These are phyloP conservation scores for Caenorhabditis sp. DNA, from an alignment of 2,888 invertebrate genomes.

Conservation along the genomic window DNA sequence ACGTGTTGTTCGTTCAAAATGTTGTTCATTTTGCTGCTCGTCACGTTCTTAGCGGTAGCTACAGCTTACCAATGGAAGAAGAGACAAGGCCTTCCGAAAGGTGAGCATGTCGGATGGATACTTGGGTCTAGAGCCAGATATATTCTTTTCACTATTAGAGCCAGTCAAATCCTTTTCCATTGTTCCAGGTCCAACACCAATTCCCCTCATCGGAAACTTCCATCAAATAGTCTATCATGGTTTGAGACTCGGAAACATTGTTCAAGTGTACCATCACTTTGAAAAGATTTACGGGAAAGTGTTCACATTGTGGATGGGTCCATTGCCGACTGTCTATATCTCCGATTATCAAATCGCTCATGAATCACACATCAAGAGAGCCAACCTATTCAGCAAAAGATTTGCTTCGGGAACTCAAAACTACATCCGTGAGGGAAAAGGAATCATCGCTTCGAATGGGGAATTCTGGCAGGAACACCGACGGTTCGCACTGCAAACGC, in stretches of 20 bases:
- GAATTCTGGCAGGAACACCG: constrained; percentile 58
- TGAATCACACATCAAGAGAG: constrained; percentile 55
- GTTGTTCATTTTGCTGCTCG: constrained; percentile 32
- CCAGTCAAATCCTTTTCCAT: too few relatives aligned
- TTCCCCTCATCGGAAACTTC: constrained; percentile 65
- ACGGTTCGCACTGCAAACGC: constrained; percentile 48
- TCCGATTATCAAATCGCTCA: constrained; percentile 61
- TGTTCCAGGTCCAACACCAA: constrained; percentile 60
- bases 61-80: constrained; percentile 39
- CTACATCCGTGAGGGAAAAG: constrained; percentile 47
- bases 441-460: constrained; percentile 55
- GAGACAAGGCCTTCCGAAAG: constrained; percentile 40
- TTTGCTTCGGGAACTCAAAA: constrained; percentile 30
- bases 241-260: constrained; percentile 33
- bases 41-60: constrained; percentile 21
- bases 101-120: not conserved
- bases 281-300: constrained; percentile 61
- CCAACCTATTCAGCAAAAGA: constrained; percentile 40
- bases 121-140: too few relatives aligned
- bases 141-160: too few relatives aligned
- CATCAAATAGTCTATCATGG: constrained; percentile 45
- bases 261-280: constrained; percentile 40
- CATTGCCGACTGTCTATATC: constrained; percentile 64
- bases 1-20: constrained; percentile 1
- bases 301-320: constrained; percentile 70